Conservation (phyloP, 1,140 invertebrate genomes). For the Calliphora vicina region DNA sequence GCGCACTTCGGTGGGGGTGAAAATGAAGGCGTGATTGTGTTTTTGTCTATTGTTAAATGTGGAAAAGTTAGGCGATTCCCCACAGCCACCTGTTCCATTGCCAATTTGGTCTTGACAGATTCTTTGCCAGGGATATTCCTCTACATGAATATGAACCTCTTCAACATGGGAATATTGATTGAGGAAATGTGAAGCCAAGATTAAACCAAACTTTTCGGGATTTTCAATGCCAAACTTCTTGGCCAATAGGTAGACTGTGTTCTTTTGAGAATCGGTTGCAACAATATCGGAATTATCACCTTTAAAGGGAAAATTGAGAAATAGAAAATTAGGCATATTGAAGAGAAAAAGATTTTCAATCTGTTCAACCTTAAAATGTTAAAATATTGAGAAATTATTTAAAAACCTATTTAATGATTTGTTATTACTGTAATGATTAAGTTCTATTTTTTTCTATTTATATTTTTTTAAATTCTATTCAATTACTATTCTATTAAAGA, state of each 20-base stretch:
- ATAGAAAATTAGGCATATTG: no score
- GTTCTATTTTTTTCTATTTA: no score
- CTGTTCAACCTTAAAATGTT: no score
- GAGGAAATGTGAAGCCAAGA: slow-evolving; percentile 76
- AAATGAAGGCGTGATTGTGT: slow-evolving; percentile 80
- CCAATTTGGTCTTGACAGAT: slow-evolving; percentile 50
- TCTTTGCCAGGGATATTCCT: slow-evolving; percentile 78
- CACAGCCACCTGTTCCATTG: neutral
- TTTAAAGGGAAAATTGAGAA: neutral
- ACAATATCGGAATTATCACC: slow-evolving; percentile 78
- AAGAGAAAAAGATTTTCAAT: no score
- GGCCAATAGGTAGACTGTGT: slow-evolving; percentile 80
- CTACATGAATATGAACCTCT: slow-evolving; percentile 72
- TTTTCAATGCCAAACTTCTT: slow-evolving; percentile 78
- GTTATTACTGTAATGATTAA: no score
- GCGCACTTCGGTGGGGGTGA: slow-evolving; percentile 70
- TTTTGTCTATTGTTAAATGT: slow-evolving; percentile 60
- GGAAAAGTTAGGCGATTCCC: slow-evolving; percentile 36
- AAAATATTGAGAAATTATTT: no score
- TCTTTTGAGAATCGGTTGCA: slow-evolving; percentile 85
- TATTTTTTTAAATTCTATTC: no score
- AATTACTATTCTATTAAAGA: no score
- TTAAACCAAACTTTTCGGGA: slow-evolving; percentile 76
- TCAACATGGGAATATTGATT: slow-evolving; percentile 75
- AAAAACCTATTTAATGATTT: no score